These are phyloP conservation scores for Drosophila atripex DNA, from an alignment of 2,888 invertebrate genomes.

Conservation along the genomic window DNA sequence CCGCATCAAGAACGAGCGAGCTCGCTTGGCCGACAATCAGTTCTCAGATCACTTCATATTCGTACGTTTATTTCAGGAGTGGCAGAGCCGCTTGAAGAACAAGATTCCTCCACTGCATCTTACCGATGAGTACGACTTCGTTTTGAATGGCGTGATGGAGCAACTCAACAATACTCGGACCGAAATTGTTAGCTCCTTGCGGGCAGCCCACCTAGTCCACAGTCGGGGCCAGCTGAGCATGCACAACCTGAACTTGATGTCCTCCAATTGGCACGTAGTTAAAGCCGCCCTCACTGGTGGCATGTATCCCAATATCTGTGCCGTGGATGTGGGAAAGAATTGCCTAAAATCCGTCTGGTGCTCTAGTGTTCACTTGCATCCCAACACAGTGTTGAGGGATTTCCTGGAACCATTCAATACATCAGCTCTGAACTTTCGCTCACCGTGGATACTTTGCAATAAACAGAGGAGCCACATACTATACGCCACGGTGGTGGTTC, in stretches of 20 bases:
- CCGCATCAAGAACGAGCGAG: slow-evolving; percentile 75
- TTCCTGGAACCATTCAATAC: slow-evolving; percentile 44
- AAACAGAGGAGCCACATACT: slow-evolving; percentile 84
- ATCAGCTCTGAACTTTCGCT: slow-evolving; percentile 18
- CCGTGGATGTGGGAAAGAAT: slow-evolving; percentile 32
- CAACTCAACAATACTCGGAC: slow-evolving; percentile 48
- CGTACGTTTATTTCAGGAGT: slow-evolving; percentile 86
- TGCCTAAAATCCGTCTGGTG: slow-evolving; percentile 47
- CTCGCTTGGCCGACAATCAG: slow-evolving; percentile 88
- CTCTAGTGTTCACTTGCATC: slow-evolving; percentile 37
- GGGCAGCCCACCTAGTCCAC: slow-evolving; percentile 48
- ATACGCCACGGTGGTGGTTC: slow-evolving; percentile 52
- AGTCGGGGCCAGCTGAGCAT: slow-evolving; percentile 46
- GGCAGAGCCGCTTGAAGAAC: slow-evolving; percentile 43
- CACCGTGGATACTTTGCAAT: slow-evolving; percentile 58
- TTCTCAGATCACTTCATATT: slow-evolving; percentile 95
- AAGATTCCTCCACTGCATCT: slow-evolving; percentile 33
- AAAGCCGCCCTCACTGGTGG: slow-evolving; percentile 95
- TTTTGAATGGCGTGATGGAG: slow-evolving; percentile 64
- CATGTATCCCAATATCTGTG: slow-evolving; percentile 88
- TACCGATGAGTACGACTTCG: slow-evolving; percentile 62
- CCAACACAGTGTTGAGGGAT: slow-evolving; percentile 48
- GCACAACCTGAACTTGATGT: slow-evolving; percentile 38
- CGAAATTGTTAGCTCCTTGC: slow-evolving; percentile 43
- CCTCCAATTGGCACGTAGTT: slow-evolving; percentile 81